These are phyloP conservation scores for Lasiommata megera DNA, from an alignment of 2,888 invertebrate genomes.

Conservation along the genomic window DNA sequence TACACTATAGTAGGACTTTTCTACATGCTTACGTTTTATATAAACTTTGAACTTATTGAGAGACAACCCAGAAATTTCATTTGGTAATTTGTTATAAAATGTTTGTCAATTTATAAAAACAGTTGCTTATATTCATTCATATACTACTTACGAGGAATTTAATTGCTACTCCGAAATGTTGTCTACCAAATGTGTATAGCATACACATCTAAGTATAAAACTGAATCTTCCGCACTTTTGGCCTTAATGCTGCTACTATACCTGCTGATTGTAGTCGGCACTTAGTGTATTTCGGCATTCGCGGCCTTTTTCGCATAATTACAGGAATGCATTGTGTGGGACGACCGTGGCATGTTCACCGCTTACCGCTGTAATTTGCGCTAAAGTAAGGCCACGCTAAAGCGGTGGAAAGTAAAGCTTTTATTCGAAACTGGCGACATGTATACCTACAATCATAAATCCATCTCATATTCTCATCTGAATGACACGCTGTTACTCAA, in stretches of 20 bases:
- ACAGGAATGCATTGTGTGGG: conserved; percentile 69
- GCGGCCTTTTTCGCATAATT: conserved; percentile 67
- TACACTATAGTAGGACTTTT: no score
- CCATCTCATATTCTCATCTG: conserved; percentile 8
- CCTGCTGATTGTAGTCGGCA: conserved; percentile 28
- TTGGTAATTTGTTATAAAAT: no score
- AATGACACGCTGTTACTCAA: conserved; percentile 4
- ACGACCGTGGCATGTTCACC: conserved; percentile 54
- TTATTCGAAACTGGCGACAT: conserved; percentile 41
- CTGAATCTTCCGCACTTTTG: not conserved
- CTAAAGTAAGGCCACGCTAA: conserved; percentile 54
- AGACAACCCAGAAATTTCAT: no score
- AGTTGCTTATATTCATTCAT: no score
- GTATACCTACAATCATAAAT: conserved; percentile 17
- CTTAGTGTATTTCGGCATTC: conserved; percentile 44
- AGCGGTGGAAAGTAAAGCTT: conserved; percentile 48
- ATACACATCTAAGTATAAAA: not conserved
- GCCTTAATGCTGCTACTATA: conserved; percentile 19
- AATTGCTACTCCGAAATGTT: no score
- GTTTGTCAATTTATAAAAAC: no score
- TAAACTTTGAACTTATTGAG: no score
- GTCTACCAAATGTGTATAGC: no score
- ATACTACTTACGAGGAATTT: no score
- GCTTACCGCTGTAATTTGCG: conserved; percentile 59
- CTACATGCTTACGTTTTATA: no score